These are phyloP conservation scores for Himantopus leucocephalus DNA, from an alignment of 2,113 vertebrate species.

Conservation along the genomic window DNA sequence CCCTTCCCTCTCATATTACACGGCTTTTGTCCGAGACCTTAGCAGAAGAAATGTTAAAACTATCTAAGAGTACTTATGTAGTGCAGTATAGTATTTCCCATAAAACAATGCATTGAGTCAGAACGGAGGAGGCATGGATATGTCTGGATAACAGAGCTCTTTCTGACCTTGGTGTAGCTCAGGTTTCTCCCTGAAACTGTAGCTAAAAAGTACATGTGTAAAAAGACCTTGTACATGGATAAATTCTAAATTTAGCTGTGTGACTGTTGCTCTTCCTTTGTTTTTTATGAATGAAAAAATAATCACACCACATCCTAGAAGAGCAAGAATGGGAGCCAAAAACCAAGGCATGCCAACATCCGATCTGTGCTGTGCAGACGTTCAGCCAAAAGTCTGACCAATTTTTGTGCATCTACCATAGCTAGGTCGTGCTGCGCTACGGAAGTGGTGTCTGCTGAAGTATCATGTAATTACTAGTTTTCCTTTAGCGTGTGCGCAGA, in stretches of 20 bases:
- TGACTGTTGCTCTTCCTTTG: background rate
- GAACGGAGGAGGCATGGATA: background rate
- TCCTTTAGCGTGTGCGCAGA: background rate
- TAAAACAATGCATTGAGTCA: background rate
- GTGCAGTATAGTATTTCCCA: background rate
- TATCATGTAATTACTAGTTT: background rate
- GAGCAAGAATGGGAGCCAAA: background rate
- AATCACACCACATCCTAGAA: background rate
- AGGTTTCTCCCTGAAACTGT: background rate
- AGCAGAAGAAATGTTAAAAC: background rate
- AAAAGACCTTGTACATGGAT: background rate
- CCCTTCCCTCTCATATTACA: background rate
- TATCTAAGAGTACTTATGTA: background rate
- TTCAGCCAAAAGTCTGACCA: background rate
- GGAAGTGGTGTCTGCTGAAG: background rate
- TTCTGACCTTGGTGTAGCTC: background rate
- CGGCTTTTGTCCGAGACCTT: background rate
- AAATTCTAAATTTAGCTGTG: background rate
- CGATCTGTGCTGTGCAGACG: background rate
- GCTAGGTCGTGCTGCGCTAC: background rate
- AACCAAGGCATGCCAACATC: background rate
- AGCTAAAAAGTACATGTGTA: background rate
- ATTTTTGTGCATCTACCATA: background rate
- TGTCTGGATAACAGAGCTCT: background rate
- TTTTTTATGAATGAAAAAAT: conserved; percentile 22